phyloP scores from a whole-genome alignment of 1,140 invertebrate genomes.

The Penaeus indicus region DNA sequence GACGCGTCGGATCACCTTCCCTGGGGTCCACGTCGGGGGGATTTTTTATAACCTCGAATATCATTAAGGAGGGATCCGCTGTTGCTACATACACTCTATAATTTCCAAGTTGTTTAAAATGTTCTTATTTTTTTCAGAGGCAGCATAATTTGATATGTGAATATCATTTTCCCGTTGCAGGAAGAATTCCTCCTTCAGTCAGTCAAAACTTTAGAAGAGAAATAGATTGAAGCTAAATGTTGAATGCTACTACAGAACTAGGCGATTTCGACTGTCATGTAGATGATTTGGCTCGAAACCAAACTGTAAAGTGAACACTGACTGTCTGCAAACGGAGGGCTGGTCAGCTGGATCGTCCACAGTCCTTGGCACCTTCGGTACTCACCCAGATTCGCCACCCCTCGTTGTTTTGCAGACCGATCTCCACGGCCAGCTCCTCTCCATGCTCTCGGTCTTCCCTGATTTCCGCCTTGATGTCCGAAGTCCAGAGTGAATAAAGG shows the following conservation, averaged over 20 bases:
- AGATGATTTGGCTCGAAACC: no score
- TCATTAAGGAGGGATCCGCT: background rate
- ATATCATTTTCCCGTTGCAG: no score
- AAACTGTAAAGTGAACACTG: background rate
- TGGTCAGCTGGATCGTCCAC: background rate
- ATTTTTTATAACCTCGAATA: background rate
- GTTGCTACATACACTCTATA: background rate
- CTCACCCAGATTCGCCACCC: conserved; percentile 11
- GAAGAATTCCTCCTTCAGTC: no score
- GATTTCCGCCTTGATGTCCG: conserved; percentile 4
- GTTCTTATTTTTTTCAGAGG: no score
- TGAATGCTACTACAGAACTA: no score
- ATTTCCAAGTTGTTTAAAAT: no score
- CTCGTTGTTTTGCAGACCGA: background rate
- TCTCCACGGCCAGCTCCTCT: background rate
- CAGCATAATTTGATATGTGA: no score
- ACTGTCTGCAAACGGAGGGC: background rate
- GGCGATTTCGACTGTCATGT: no score
- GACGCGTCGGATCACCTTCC: conserved; percentile 4
- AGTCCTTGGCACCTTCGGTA: no score
- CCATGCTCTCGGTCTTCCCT: background rate
- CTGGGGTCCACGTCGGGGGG: background rate
- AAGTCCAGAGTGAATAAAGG: background rate
- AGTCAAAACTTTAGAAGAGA: no score
- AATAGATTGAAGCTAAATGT: no score